Conservation (phyloP, 2,113 vertebrate species). For the Sceloporus undulatus region DNA sequence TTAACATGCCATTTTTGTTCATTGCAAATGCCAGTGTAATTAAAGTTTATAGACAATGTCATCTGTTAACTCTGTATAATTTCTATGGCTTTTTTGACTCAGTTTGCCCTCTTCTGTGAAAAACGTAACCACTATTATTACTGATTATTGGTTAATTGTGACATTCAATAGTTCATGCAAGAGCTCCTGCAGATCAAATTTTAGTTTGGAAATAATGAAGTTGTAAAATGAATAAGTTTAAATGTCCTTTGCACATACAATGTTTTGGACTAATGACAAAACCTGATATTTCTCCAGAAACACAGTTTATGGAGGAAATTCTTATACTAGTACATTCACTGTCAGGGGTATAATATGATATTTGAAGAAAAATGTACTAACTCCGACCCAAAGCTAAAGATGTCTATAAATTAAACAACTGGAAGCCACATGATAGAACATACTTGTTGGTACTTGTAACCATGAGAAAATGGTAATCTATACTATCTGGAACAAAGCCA, state of each 20-base stretch:
- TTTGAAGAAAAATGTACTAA: not conserved
- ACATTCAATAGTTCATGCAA: not conserved
- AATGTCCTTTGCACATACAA: not conserved
- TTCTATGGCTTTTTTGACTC: slow-evolving; percentile 66
- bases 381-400: not conserved
- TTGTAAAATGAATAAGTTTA: not conserved
- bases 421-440: not conserved
- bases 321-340: not conserved
- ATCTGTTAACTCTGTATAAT: slow-evolving; percentile 75
- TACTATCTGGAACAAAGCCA: not conserved
- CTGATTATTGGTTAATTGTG: not conserved
- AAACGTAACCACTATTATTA: slow-evolving; percentile 37
- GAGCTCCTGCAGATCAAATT: slow-evolving; percentile 21
- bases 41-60: slow-evolving; percentile 76
- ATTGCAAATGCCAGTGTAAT: slow-evolving; percentile 81
- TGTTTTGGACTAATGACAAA: not conserved
- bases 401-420: not conserved
- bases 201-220: slow-evolving; percentile 7
- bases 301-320: not conserved
- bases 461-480: not conserved
- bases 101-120: slow-evolving; percentile 51
- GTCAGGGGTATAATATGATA: not conserved
- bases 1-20: slow-evolving; percentile 79
- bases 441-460: not conserved
- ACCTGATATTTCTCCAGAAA: not conserved